These are phyloP conservation scores for Oxyura jamaicensis DNA, from an alignment of 2,113 vertebrate species.

Conservation along the genomic window DNA sequence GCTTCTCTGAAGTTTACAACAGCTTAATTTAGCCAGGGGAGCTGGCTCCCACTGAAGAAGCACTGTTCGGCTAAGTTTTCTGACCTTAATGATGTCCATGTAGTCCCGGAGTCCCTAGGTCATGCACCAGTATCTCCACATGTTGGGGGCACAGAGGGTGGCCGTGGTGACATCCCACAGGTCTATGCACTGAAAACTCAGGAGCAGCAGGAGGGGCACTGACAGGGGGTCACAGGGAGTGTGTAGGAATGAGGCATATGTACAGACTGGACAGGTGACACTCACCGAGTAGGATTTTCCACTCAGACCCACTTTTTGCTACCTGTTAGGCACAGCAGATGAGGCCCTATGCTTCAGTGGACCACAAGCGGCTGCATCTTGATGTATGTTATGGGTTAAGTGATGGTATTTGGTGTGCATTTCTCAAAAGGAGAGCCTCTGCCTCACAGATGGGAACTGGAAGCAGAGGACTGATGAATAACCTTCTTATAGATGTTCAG, in stretches of 20 bases:
- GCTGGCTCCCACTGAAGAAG: not conserved
- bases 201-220: not conserved
- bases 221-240: not conserved
- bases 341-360: not conserved
- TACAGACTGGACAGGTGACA: not conserved
- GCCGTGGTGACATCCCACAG: not conserved
- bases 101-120: slow-evolving; percentile 67
- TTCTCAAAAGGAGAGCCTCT: not conserved
- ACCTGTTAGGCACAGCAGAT: not conserved
- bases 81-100: slow-evolving; percentile 66
- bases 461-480: not conserved
- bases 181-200: not conserved
- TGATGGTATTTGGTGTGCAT: not conserved
- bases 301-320: not conserved
- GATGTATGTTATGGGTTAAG: not conserved
- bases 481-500: not conserved
- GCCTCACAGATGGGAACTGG: not conserved
- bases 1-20: not conserved
- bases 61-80: not conserved
- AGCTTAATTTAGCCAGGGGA: not conserved
- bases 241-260: not conserved
- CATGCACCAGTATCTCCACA: slow-evolving; percentile 69
- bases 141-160: slow-evolving; percentile 24
- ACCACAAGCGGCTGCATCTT: not conserved
- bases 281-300: not conserved